phyloP scores from a whole-genome alignment of 2,797 vertebrate species.

The Phoebastria nigripes region DNA sequence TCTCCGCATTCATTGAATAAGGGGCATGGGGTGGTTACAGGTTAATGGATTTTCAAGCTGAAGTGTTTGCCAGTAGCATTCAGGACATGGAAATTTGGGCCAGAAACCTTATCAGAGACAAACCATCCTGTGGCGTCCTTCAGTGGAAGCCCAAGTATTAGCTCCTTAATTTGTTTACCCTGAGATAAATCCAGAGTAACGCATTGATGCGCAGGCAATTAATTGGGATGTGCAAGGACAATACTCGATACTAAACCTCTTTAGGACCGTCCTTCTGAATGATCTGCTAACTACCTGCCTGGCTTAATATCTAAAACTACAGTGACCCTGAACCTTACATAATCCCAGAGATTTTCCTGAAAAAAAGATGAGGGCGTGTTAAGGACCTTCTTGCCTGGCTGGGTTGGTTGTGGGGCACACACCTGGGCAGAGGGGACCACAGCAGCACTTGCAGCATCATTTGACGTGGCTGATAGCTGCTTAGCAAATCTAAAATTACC shows the following conservation, averaged over 20 bases:
- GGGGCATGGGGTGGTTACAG: background rate
- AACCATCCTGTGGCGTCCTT: background rate
- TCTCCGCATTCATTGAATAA: background rate
- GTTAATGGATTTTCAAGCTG: slow-evolving; percentile 60
- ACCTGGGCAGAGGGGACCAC: background rate
- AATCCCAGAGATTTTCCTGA: background rate
- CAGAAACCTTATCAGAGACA: slow-evolving; percentile 31
- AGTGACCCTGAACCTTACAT: background rate
- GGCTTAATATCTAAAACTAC: background rate
- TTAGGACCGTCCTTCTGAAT: background rate
- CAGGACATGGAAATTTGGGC: slow-evolving; percentile 4
- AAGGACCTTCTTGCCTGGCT: background rate
- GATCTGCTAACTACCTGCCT: background rate
- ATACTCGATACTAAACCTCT: background rate
- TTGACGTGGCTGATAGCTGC: background rate
- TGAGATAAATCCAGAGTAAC: slow-evolving; percentile 7
- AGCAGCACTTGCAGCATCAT: background rate
- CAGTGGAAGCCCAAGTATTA: background rate
- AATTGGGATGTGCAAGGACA: slow-evolving; percentile 34
- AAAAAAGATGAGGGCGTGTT: background rate
- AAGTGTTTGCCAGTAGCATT: slow-evolving; percentile 15
- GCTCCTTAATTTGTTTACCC: slow-evolving; percentile 40
- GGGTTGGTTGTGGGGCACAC: background rate
- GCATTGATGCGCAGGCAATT: background rate
- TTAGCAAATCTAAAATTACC: background rate